Evolutionary conservation across 1,140 invertebrate genomes (phyloP), one percentile per base, ranked within the genome.

Genomic region (Drosophila biarmipes): DNA sequence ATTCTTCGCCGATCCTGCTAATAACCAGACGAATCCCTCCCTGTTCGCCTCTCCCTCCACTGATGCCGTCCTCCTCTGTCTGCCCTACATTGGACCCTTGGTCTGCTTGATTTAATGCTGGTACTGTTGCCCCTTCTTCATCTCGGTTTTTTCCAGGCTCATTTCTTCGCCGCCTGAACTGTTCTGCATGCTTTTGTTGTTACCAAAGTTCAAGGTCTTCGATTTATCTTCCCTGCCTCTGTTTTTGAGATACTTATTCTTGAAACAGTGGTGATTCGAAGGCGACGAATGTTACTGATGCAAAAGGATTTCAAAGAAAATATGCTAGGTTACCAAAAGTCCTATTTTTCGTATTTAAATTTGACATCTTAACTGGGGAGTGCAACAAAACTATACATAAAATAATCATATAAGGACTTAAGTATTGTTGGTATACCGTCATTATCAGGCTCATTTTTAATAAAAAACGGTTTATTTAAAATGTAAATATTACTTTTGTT

Each of bases 141-240:
- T 29, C 66, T 64, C 57, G 64, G 42, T 63, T 61, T 57, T 78
- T 68, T 68, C 46, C 24, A 69, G 58, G 29, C 29, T 54, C 46
- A 42, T 37, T 49, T 56, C 52, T 62, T 46, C 42, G 31, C 5
- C 24, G 42, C 21, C 38, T 43, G 14, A 34, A 56, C 67, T 59
- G 54, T 53, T 48, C 43, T 69, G 66, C 63, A 68, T 55, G 66
- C 75, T 71, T 54, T 56, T 51, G 29, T 49, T 43, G 73, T 46
- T 75, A 53, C 55, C 77, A 85, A 85, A 85, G 80, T 85, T 85
- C 80, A 85, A 85, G 80, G 80, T 85, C 80, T 85, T 53, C 40
- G n/a, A 69, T 79, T 58, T 76, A 78, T 61, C 46, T 48, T 64
- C 38, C 12, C 17, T 59, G 37, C 34, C 54, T 27, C 11, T 35